Base-by-base conservation (phyloP, 2,113 vertebrate species). In the Ptilorrhoa leucosticta region DNA sequence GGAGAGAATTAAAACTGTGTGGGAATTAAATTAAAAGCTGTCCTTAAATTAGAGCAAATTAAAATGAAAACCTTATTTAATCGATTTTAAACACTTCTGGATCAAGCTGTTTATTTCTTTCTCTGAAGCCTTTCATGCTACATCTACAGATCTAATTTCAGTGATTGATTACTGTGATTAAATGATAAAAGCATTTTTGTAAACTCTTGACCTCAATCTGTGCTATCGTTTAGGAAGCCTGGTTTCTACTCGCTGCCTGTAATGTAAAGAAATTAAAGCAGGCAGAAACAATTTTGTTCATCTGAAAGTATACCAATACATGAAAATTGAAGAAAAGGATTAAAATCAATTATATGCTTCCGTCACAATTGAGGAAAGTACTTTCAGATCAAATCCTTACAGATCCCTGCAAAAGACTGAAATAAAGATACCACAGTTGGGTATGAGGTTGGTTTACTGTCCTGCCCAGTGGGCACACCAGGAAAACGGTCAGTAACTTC, bases 141-240 rank as follows among this genome's bases (percentile, higher is more conserved):
- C 61, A 87, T 94, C 90, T 95, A 83, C 80, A 69, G 68, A 97
- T 94, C 87, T 97, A 92, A 97, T 97, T 98, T 96, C 71, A 73
- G 45, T 94, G 96, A 97, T 95, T 95, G 91, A 97, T 97, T 93
- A 92, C 91, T 93, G 40, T 93, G 97, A 97, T 97, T 92, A 97
- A 95, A 91, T 95, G 93, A 97, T 97, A 97, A 96, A 92, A 93
- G 87, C 77, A 73, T 88, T 80, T 95, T 83, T 84, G 61, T 85
- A 63, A 87, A 91, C 87, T 90, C 81, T 83, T 97, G 94, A 87
- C 95, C 95, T 91, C 68, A 72, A 45, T 91, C 78, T 91, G 56
- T 75, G 66, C 68, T 68, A 9, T 51, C 61, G 7, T 54, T 64
- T 79, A 47, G 77, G 57, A 96, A 77, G 66, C 78, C n/a, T 65